Base-by-base conservation (phyloP, 2,113 vertebrate genomes). In the Gulo gulo region DNA sequence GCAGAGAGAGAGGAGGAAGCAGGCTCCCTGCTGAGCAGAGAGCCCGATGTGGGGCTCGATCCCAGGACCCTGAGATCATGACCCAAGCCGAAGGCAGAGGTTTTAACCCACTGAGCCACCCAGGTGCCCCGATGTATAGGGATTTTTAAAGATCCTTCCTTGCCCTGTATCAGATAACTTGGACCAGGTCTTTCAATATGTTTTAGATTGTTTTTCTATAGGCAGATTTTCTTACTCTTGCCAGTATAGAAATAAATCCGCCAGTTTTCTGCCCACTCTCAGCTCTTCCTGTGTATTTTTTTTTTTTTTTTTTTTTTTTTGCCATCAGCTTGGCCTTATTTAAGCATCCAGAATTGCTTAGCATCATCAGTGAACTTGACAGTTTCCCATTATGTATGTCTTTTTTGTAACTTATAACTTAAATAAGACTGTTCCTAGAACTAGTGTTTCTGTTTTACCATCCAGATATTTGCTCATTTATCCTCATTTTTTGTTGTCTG, bases 391-490 rank as follows among this genome's bases (percentile, higher is more conserved):
- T 59, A 67, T 61, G 29, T 1, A 9, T 16, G 15, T 73, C 34
- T 39, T 94, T 55, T 93, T 96, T 31, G 21, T 79, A 79, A 95
- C 78, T 95, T 96, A 34, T 88, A 88, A 83, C 52, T 96, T 87
- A 84, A 94, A 42, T 94, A 88, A 59, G 76, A 59, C 55, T 93
- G 21, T 95, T 93, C 12, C 15, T 93, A 80, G n/a, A 84, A 85
- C 39, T 93, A 52, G 2, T 69, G 20, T 91, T 85, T 92, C 34
- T 95, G n/a, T n/a, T 81, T 88, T 83, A 52, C 45, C 26, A 73
- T 83, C 52, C 76, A 92, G 45, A 96, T n/a, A 61, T 84, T 88
- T 36, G 7, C 34, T 89, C 8, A 76, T 85, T 93, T 93, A 91
- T 88, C n/a, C 71, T 81, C 88, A 39, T 81, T 84, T 97, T 65